Base-by-base conservation (phyloP, 1,140 invertebrate genomes). In the Proctacanthus coquilletti region DNA sequence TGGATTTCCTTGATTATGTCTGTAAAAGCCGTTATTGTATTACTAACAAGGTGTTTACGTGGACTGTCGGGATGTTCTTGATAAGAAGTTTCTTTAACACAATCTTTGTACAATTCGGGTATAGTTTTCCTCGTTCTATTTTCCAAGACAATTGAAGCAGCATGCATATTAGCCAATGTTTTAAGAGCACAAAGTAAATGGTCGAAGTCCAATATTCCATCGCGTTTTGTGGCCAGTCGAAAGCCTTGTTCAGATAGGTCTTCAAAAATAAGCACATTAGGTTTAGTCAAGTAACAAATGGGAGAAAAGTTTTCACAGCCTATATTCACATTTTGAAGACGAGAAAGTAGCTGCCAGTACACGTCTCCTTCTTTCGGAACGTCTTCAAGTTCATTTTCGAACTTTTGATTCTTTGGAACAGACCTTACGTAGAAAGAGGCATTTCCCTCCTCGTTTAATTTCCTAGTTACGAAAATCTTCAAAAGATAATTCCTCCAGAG, bases 81-180 rank as follows among this genome's bases (percentile, higher is more conserved):
- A 52, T 65, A 69, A n/a, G 72, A 47, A 18, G 57, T 60, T 37
- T 70, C 72, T 6, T 66, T 52, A 34, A 72, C 60, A 30, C 59
- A 53, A 3, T 65, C 50, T 2, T 62, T 57, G 27, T 66, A 64
- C 0, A 62, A 34, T 33, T 66, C 57, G 5, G 54, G 55, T 1
- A 72, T 36, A 21, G 57, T 42, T 9, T 43, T 44, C 0, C 59
- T 57, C 31, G 56, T 51, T n/a, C 41, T 50, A 11, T 63, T 51
- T 43, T 75, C 71, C 23, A 56, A 63, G n/a, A 70, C 56, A 5
- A 66, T 52, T 2, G 65, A 69, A 9, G 66, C 60, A 0, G 69
- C 67, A 43, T 75, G 72, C 43, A 73, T 45, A 34, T 51, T 63
- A 2, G 72, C 72, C 32, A 75, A 36, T 0, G 63, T 50, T 40